Conservation (phyloP, 2,888 invertebrate genomes). For the Drosophila nigritarsus region DNA sequence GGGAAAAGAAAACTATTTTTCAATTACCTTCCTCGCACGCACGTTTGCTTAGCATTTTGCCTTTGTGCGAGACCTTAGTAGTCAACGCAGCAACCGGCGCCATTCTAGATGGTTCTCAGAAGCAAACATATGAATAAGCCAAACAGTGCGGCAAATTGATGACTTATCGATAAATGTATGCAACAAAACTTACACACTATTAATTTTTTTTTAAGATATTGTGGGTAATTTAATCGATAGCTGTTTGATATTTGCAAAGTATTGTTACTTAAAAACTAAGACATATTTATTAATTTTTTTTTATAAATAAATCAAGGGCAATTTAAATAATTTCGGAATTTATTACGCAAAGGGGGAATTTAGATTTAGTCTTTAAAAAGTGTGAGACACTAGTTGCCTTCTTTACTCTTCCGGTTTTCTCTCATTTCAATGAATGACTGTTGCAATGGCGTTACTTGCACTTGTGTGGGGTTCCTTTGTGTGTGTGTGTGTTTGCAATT, state of each 20-base stretch:
- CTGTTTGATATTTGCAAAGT: not conserved
- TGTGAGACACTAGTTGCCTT: constrained; percentile 27
- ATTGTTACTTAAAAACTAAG: too few species aligned
- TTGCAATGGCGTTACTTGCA: constrained; percentile 41
- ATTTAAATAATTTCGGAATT: not conserved
- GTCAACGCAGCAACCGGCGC: constrained; percentile 4
- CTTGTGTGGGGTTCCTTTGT: not conserved
- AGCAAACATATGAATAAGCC: not conserved
- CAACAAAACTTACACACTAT: not conserved
- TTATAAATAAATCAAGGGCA: fast-evolving
- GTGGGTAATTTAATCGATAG: too few species aligned
- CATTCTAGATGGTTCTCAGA: constrained; percentile 19
- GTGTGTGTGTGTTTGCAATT: constrained; percentile 11
- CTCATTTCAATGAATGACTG: constrained; percentile 57
- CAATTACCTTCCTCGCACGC: constrained; percentile 78
- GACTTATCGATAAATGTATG: not conserved
- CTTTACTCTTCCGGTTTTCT: constrained; percentile 36
- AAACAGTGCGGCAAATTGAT: not conserved
- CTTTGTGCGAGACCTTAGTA: constrained; percentile 51
- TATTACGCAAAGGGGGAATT: constrained; percentile 26
- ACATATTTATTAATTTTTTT: not conserved
- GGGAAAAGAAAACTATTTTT: constrained; percentile 74
- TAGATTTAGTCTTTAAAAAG: constrained; percentile 30
- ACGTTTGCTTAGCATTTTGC: constrained; percentile 75
- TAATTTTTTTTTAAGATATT: not conserved